Base-by-base conservation (phyloP, 2,113 vertebrate genomes). In the Scalopus aquaticus region DNA sequence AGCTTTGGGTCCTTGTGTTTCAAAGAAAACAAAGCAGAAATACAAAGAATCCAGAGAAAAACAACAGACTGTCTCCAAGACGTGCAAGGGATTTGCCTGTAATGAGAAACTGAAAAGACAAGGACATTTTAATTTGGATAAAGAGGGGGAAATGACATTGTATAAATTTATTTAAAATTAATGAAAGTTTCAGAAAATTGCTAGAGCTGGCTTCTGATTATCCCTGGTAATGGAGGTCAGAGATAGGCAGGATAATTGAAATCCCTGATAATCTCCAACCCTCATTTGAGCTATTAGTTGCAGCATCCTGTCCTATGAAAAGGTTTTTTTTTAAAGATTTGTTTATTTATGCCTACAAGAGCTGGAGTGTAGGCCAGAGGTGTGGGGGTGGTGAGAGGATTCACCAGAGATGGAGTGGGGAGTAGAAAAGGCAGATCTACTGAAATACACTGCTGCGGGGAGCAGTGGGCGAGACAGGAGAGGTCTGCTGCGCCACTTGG, bases 131-230 rank as follows among this genome's bases (percentile, higher is more conserved):
- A 91, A 97, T 97, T 94, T 93, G 84, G 67, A 60, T 70, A 81
- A 88, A 77, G 64, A 9, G 44, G 46, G 17, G 17, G 12, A 35
- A 67, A 88, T 86, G 90, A 90, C 56, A 78, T 69, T 65, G 87
- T 92, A 96, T 81, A 90, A 96, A 95, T 95, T 96, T 96, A 95
- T 85, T 93, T 96, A 85, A 97, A 97, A 95, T 93, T 88, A 97
- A 97, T 96, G 93, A 88, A 97, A 97, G 81, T 95, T 97, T 94
- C 90, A 86, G 90, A 94, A 97, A 97, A 97, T 96, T 39, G 76
- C 89, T 93, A 26, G n/a, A 90, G 91, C 96, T 87, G 17, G 90
- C 87, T 95, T 82, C 84, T 88, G 95, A 94, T 97, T 96, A 96
- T 96, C 95, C 88, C 91, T 90, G 83, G 95, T 90, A 94, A 96